Evolutionary conservation across 2,797 vertebrate genomes (phyloP), one percentile per base, ranked within the genome.

Genomic region (Poliocrania exsul): DNA sequence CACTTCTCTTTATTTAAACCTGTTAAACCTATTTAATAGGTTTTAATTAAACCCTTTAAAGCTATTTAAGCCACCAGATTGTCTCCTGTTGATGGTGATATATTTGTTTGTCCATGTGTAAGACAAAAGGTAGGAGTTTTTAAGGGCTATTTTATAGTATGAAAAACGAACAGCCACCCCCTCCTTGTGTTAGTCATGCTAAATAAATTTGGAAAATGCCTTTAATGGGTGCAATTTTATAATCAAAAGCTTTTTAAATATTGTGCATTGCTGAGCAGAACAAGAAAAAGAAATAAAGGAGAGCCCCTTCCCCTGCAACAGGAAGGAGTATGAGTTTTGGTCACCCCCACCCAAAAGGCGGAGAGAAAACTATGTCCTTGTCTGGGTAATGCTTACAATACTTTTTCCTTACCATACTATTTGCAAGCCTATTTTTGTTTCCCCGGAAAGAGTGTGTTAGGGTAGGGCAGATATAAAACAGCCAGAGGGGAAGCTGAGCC

Each of bases 31-130:
- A 79, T 83, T 94, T 79, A 86, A 86, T 81, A 83, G 35, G 28
- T 88, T 93, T 92, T 91, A 96, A 94, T 95, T 88, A 88, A 92
- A 66, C 28, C 7, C 56, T 90, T 91, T 90, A 86, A 93, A 95
- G 65, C 50, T 75, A 81, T 92, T 94, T 79, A 91, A 93, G 44
- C 18, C 37, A 90, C 38, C 65, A 90, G 53, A 90, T 47, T 92
- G 57, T 56, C 85, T 86, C 38, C 19, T 33, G 92, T 92, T 83
- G 35, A 90, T 92, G 72, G 62, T 19, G 66, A 94, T 84, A 69
- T 69, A 69, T 86, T 91, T 91, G 42, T 87, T 79, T 78, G 73
- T 83, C 58, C 82, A 35, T 2, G 16, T 62, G 37, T 35, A 87
- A 94, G 64, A 94, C 54, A 83, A 93, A 92, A 91, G 37, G 44